A percentile compares a stretch with the other conserved stretches of the same genome.
Conservation (phyloP, 1,140 invertebrate species). For the Brachionus rotundiformis region DNA sequence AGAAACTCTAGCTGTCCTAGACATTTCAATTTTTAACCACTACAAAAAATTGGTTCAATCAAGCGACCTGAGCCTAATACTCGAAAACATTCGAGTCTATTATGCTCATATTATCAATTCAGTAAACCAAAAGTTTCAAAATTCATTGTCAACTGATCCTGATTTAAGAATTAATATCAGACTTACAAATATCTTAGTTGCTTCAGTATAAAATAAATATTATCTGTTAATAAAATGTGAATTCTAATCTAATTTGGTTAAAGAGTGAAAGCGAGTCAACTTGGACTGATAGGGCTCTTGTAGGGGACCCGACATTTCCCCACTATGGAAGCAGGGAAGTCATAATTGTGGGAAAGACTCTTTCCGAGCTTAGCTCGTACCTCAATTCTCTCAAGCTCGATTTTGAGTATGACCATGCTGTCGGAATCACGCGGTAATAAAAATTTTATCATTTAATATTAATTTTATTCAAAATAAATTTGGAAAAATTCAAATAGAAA, state of each 20-base stretch:
- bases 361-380: neutral
- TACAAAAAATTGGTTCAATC: conserved; percentile 6
- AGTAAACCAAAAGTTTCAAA: conserved; percentile 12
- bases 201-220: neutral
- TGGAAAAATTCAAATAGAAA: neutral
- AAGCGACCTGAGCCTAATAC: neutral
- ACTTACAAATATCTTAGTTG: neutral
- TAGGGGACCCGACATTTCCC: neutral
- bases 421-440: conserved; percentile 2
- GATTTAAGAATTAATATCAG: neutral
- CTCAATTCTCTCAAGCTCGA: neutral
- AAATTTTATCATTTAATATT: too few species aligned
- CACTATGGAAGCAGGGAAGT: neutral
- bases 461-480: neutral
- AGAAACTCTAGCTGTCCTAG: neutral
- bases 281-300: neutral
- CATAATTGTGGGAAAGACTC: neutral
- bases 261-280: neutral
- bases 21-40: neutral
- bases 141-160: neutral
- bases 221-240: too few species aligned
- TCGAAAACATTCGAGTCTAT: neutral
- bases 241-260: neutral
- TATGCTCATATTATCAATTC: conserved; percentile 1
- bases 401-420: conserved; percentile 13